phyloP scores from a whole-genome alignment of 2,113 vertebrate genomes.

The Embiotoca jacksoni region DNA sequence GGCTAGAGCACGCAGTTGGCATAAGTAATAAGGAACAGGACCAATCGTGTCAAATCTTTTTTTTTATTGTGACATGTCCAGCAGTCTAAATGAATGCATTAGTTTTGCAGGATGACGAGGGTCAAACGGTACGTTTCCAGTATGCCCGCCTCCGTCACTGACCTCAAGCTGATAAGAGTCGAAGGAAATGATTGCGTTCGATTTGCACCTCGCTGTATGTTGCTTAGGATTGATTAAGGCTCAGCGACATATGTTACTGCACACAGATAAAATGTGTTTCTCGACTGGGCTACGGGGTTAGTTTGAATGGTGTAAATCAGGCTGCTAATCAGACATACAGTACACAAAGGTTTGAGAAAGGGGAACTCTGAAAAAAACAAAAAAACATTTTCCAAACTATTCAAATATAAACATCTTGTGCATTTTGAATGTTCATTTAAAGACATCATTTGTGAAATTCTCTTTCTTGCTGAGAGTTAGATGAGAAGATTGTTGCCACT shows the following conservation, averaged over 20 bases:
- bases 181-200: constrained; percentile 63
- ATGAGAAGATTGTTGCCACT: neutral
- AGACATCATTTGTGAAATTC: neutral
- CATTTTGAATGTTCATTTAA: neutral
- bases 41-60: constrained; percentile 40
- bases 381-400: neutral
- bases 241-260: constrained; percentile 51
- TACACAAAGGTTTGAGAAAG: neutral
- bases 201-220: constrained; percentile 47
- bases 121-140: constrained; percentile 24
- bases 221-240: constrained; percentile 51
- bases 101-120: constrained; percentile 18
- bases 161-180: constrained; percentile 56
- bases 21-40: constrained; percentile 44
- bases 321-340: constrained; percentile 31
- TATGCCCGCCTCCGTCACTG: constrained; percentile 6
- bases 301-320: neutral
- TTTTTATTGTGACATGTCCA: constrained; percentile 1
- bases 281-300: constrained; percentile 21
- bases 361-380: neutral
- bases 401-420: neutral
- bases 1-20: constrained; percentile 40
- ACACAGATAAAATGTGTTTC: constrained; percentile 45
- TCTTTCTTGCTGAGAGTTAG: too few species aligned
- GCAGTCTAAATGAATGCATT: constrained; percentile 32